These are phyloP conservation scores for Drosophila lacicola DNA, from an alignment of 2,888 invertebrate species.

Conservation along the genomic window DNA sequence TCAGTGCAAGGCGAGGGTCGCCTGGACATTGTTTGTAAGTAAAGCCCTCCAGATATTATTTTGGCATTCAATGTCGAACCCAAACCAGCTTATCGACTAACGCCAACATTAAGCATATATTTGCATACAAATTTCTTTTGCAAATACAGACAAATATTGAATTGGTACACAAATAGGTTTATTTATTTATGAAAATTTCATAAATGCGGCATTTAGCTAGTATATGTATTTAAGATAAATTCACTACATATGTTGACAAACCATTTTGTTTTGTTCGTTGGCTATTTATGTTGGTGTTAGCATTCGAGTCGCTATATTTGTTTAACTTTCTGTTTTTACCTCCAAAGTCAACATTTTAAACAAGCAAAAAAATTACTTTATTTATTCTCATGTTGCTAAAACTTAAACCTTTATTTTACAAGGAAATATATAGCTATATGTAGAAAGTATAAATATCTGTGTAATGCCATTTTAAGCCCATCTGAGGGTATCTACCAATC, in stretches of 20 bases:
- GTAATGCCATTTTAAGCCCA: background rate
- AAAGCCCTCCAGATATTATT: constrained; percentile 22
- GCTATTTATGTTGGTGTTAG: constrained; percentile 1
- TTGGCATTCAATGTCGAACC: constrained; percentile 9
- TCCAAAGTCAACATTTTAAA: background rate
- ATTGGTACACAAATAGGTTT: constrained; percentile 38
- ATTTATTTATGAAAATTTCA: constrained; percentile 13
- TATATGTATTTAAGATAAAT: constrained; percentile 18
- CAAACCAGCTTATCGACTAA: constrained; percentile 1
- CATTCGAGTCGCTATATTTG: constrained; percentile 4
- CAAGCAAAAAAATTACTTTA: background rate
- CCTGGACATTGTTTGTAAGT: constrained; percentile 93
- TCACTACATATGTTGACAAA: constrained; percentile 5
- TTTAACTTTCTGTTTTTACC: background rate
- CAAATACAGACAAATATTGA: constrained; percentile 70
- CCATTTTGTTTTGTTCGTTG: constrained; percentile 2
- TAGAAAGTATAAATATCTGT: too few relatives aligned
- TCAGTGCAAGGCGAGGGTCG: constrained; percentile 91
- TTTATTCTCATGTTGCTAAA: background rate
- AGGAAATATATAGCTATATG: too few relatives aligned
- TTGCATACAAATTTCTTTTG: constrained; percentile 44
- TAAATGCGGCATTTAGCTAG: constrained; percentile 7
- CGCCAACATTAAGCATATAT: constrained; percentile 43
- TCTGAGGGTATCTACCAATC: constrained; percentile 1
- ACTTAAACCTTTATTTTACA: too few relatives aligned